phyloP scores from a whole-genome alignment of 1,140 invertebrate genomes.

The Ceratosolen fusciceps region DNA sequence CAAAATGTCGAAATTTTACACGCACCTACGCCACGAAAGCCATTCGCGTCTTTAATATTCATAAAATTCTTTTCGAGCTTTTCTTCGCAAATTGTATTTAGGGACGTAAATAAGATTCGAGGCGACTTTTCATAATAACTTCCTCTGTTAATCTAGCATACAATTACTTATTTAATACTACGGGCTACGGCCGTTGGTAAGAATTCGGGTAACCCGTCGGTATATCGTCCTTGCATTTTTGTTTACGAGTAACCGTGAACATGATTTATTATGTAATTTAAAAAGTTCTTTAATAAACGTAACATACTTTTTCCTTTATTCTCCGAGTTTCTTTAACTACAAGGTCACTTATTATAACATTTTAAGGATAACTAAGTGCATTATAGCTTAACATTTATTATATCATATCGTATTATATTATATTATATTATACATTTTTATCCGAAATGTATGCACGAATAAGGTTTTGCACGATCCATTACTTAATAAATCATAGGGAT shows the following conservation, averaged over 20 bases:
- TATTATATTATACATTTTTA: too few relatives aligned
- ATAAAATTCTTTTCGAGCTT: neutral
- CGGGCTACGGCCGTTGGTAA: neutral
- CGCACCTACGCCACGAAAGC: too few relatives aligned
- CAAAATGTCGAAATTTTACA: too few relatives aligned
- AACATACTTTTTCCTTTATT: neutral
- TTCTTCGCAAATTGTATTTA: neutral
- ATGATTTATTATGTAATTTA: neutral
- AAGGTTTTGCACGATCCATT: too few relatives aligned
- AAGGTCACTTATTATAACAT: too few relatives aligned
- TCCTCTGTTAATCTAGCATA: neutral
- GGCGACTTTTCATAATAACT: neutral
- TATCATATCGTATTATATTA: too few relatives aligned
- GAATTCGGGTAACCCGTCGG: neutral
- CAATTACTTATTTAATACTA: neutral
- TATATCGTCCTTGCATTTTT: neutral
- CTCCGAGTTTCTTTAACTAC: neutral
- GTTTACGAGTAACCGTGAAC: neutral
- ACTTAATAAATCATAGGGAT: too few relatives aligned
- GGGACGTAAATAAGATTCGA: neutral
- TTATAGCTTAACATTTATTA: too few relatives aligned
- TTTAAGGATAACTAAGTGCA: too few relatives aligned
- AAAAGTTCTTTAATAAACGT: neutral
- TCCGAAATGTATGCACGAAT: too few relatives aligned
- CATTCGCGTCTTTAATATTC: neutral